These are phyloP conservation scores for Sternarchorhynchus goeldii DNA, from an alignment of 2,797 vertebrate genomes.

Conservation along the genomic window DNA sequence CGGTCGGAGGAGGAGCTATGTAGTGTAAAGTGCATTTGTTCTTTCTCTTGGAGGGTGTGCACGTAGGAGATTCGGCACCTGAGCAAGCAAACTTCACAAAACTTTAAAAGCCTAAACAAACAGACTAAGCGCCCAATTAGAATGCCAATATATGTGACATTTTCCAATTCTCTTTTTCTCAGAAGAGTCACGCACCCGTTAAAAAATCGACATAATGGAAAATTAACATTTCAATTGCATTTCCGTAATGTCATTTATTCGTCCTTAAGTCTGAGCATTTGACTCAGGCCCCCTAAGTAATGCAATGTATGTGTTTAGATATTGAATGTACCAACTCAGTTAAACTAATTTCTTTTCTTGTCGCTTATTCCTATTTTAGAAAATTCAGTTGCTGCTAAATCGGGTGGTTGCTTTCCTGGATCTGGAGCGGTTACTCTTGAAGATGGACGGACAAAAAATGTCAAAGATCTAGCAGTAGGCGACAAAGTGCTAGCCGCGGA, in stretches of 20 bases:
- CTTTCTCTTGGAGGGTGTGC: conserved; percentile 71
- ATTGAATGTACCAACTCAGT: too few species aligned
- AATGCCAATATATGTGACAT: conserved; percentile 43
- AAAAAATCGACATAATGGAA: neutral
- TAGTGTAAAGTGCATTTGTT: conserved; percentile 76
- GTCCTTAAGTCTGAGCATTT: too few species aligned
- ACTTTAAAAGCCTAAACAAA: conserved; percentile 41
- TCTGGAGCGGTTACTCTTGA: conserved; percentile 76
- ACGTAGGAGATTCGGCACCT: conserved; percentile 71
- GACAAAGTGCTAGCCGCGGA: conserved; percentile 82
- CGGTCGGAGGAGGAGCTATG: conserved; percentile 73
- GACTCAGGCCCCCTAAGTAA: too few species aligned
- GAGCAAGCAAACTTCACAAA: conserved; percentile 74
- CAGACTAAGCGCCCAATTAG: conserved; percentile 33
- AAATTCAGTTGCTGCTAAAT: conserved; percentile 87
- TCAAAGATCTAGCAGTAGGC: conserved; percentile 78
- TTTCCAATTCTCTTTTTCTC: conserved; percentile 35
- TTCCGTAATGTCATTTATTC: too few species aligned
- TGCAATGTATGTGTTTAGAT: too few species aligned
- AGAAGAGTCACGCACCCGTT: neutral
- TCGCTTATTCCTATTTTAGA: conserved; percentile 65
- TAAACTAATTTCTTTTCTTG: neutral
- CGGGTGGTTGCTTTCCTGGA: conserved; percentile 85
- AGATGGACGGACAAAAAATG: conserved; percentile 76
- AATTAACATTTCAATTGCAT: conserved; percentile 33